Conservation (phyloP, 2,797 vertebrate species). For the Selene dorsalis region DNA sequence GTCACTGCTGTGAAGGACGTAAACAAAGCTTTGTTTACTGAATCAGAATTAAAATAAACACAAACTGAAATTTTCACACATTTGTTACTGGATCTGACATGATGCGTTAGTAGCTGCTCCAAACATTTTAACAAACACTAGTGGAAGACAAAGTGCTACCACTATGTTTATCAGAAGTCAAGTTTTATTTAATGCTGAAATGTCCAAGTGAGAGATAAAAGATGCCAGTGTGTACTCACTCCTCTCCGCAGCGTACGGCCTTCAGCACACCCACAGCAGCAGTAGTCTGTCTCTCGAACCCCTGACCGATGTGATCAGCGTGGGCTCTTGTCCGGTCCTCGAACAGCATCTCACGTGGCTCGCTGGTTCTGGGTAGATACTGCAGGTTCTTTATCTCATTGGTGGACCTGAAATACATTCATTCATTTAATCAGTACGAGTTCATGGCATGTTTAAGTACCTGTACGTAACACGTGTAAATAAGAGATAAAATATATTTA, state of each 20-base stretch:
- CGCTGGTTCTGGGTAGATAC: constrained; percentile 98
- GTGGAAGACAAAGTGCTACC: neutral
- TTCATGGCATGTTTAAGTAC: neutral
- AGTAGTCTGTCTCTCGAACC: constrained; percentile 97
- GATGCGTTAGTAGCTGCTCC: neutral
- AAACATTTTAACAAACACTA: neutral
- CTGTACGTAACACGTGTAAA: neutral
- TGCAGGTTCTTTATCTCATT: constrained; percentile 99
- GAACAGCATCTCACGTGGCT: constrained; percentile 98
- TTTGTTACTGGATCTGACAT: neutral
- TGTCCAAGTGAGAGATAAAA: neutral
- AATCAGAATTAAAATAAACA: neutral
- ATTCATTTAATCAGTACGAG: constrained; percentile 18
- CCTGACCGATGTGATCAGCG: constrained; percentile 98
- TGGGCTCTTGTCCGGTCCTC: constrained; percentile 98
- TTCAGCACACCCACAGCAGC: constrained; percentile 98
- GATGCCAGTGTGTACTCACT: constrained; percentile 79
- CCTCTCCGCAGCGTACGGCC: constrained; percentile 96
- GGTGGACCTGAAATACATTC: constrained; percentile 89
- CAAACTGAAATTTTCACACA: neutral
- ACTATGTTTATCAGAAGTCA: neutral
- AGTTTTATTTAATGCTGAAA: neutral
- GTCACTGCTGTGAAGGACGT: constrained; percentile 78
- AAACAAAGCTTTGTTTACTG: constrained; percentile 22
- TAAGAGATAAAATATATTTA: constrained; percentile 7